Evolutionary conservation across 2,797 vertebrate species (phyloP).

Genomic region (Holocentrus rufus): DNA sequence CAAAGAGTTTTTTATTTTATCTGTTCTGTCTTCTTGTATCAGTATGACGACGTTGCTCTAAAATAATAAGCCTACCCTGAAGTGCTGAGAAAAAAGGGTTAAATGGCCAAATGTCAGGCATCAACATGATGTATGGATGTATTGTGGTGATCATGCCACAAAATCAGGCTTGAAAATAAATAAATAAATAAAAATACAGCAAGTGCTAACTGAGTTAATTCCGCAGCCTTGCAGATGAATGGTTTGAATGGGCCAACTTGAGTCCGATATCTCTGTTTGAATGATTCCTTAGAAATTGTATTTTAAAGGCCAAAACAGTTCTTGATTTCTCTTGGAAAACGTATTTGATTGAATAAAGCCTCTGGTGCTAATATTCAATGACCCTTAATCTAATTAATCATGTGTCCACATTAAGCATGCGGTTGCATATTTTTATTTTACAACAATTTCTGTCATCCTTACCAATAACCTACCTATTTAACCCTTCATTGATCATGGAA

Average conservation of each 20-base stretch:
- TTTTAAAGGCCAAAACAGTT: background rate
- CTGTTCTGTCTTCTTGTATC: background rate
- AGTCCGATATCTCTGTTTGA: background rate
- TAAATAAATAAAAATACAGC: no score
- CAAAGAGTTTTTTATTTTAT: background rate
- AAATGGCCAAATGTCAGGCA: no score
- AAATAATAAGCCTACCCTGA: background rate
- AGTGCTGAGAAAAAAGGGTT: no score
- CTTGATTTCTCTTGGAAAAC: conserved; percentile 11
- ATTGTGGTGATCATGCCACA: background rate
- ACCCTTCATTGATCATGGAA: conserved; percentile 16
- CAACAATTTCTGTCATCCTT: background rate
- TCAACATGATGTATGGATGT: background rate
- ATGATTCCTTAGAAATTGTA: background rate
- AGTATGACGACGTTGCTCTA: background rate
- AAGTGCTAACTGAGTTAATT: no score
- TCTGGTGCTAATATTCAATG: conserved; percentile 9
- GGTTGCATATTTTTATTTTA: background rate
- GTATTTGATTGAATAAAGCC: conserved; percentile 17
- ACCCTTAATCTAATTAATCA: conserved; percentile 23
- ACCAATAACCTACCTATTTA: background rate
- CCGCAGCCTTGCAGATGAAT: background rate
- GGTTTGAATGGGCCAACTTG: background rate
- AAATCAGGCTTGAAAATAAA: background rate
- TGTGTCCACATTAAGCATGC: conserved; percentile 4